Evolutionary conservation across 2,113 vertebrate genomes (phyloP).

Genomic region (Erinaceus europaeus): DNA sequence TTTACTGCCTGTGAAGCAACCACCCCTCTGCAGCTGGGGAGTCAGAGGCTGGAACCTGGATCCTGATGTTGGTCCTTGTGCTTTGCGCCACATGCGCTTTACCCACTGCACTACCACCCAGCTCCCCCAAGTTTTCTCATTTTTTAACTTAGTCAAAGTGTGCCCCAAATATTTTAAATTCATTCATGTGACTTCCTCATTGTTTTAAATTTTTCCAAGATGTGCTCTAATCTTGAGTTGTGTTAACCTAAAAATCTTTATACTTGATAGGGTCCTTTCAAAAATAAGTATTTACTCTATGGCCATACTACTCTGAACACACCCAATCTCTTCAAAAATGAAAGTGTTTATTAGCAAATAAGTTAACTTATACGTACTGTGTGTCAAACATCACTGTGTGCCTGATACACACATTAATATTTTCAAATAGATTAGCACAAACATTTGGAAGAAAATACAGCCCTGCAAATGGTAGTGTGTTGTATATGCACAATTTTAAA

Average conservation of each 20-base stretch:
- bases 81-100: too few relatives aligned
- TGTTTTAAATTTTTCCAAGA: neutral
- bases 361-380: neutral
- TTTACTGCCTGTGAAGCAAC: too few relatives aligned
- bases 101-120: too few relatives aligned
- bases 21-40: too few relatives aligned
- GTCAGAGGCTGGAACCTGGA: too few relatives aligned
- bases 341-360: too few relatives aligned
- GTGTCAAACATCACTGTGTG: neutral
- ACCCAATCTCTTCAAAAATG: too few relatives aligned
- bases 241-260: neutral
- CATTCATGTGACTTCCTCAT: neutral
- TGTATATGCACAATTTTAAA: neutral
- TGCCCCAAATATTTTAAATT: neutral
- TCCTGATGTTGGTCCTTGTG: too few relatives aligned
- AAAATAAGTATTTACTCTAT: too few relatives aligned
- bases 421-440: neutral
- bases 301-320: too few relatives aligned
- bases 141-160: neutral
- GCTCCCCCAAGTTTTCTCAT: neutral
- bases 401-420: neutral
- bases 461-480: too few relatives aligned
- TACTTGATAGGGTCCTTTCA: neutral
- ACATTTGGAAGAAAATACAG: neutral
- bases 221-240: neutral